Conservation (phyloP, 2,888 invertebrate genomes). For the Lutraria lutraria region DNA sequence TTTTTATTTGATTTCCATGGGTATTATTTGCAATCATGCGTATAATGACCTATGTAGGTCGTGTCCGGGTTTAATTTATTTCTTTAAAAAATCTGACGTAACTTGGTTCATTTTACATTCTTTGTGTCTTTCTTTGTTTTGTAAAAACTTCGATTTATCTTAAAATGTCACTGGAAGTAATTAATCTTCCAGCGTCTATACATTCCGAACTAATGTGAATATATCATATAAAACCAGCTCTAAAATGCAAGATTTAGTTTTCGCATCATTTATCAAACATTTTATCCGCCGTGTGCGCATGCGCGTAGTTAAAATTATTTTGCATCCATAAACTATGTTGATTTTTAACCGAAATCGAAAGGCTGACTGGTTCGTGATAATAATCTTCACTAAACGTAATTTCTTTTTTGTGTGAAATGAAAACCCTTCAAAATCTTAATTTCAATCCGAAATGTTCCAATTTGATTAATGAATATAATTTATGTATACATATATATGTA, state of each 20-base stretch:
- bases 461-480: not conserved
- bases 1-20: too few relatives aligned
- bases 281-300: not conserved
- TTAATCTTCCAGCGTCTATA: not conserved
- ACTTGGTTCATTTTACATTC: not conserved
- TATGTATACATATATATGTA: too few relatives aligned
- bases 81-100: not conserved
- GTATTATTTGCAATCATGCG: too few relatives aligned
- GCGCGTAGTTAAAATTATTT: not conserved
- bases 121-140: not conserved
- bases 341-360: not conserved
- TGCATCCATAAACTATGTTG: not conserved
- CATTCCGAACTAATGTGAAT: not conserved
- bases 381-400: not conserved
- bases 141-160: not conserved
- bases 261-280: conserved; percentile 18
- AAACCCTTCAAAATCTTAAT: not conserved
- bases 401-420: not conserved
- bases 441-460: not conserved
- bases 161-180: not conserved
- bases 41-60: too few relatives aligned
- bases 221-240: not conserved
- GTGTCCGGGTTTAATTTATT: not conserved
- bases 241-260: not conserved
- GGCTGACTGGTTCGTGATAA: not conserved